A percentile compares a stretch with the other conserved stretches of the same genome.
phyloP scores from a whole-genome alignment of 2,888 invertebrate species.

The Dryomyza anilis region DNA sequence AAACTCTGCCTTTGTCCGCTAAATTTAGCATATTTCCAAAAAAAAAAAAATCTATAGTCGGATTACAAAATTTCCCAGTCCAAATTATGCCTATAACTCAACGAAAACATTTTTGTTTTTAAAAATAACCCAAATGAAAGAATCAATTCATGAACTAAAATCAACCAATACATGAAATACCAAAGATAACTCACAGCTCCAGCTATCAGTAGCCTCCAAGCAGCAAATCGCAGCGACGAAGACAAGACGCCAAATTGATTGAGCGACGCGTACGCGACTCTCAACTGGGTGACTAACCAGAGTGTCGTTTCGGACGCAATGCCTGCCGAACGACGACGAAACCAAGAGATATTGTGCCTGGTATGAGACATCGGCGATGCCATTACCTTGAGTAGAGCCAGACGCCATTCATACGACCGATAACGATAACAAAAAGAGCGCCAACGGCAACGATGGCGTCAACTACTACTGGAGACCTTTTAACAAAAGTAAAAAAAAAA shows the following conservation, averaged over 20 bases:
- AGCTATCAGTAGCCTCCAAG: constrained; percentile 11
- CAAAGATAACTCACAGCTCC: constrained; percentile 20
- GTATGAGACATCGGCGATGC: too few species aligned
- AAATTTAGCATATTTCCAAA: too few species aligned
- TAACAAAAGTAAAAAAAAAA: background rate
- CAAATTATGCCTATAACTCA: too few species aligned
- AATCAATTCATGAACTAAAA: too few species aligned
- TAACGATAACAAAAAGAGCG: constrained; percentile 20
- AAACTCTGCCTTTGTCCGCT: too few species aligned
- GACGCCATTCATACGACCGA: constrained; percentile 32
- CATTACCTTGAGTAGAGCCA: constrained; percentile 24
- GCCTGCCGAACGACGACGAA: constrained; percentile 5
- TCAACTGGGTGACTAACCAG: background rate
- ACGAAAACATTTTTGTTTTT: too few species aligned
- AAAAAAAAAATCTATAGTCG: too few species aligned
- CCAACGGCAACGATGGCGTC: background rate
- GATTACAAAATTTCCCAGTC: too few species aligned
- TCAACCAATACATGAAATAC: constrained; percentile 17
- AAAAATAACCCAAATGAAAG: too few species aligned
- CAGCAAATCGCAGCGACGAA: constrained; percentile 12
- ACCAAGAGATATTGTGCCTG: constrained; percentile 22
- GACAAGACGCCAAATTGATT: constrained; percentile 22
- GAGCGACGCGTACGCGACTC: too few species aligned
- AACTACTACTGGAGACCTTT: background rate
- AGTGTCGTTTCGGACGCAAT: background rate